Percentiles rank a stretch among this genome's conserved stretches.
Evolutionary conservation across 2,888 invertebrate genomes (phyloP).

Genomic region (Dynastes maya): DNA sequence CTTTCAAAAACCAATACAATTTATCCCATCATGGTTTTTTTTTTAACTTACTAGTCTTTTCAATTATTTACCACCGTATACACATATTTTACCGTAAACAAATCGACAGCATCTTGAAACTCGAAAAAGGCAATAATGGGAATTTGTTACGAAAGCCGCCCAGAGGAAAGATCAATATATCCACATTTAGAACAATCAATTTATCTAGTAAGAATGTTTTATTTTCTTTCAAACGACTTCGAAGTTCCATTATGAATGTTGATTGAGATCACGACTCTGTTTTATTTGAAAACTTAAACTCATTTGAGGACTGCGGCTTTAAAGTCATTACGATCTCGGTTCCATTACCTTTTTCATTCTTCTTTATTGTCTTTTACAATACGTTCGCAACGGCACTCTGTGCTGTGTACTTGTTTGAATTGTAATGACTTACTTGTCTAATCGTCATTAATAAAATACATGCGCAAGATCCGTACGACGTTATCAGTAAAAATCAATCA

Average conservation of each 20-base stretch:
- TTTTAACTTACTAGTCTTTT: too few relatives aligned
- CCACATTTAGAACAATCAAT: slow-evolving; percentile 42
- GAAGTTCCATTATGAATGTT: slow-evolving; percentile 58
- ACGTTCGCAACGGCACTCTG: slow-evolving; percentile 31
- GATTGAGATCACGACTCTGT: slow-evolving; percentile 61
- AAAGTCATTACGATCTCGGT: slow-evolving; percentile 60
- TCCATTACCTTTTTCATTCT: slow-evolving; percentile 61
- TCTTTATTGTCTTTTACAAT: slow-evolving; percentile 59
- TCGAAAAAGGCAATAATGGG: not conserved
- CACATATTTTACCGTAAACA: too few relatives aligned
- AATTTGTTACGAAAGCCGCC: not conserved
- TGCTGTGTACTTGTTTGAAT: slow-evolving; percentile 40
- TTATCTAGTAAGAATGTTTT: slow-evolving; percentile 43
- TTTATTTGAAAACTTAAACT: slow-evolving; percentile 62
- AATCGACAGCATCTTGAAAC: not conserved
- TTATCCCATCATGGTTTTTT: too few relatives aligned
- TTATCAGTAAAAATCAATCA: not conserved
- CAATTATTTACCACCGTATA: too few relatives aligned
- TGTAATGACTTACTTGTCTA: slow-evolving; percentile 21
- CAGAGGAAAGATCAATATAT: slow-evolving; percentile 52
- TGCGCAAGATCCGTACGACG: not conserved
- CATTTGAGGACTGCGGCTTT: slow-evolving; percentile 60
- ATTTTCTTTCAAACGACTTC: slow-evolving; percentile 48
- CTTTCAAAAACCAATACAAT: too few relatives aligned
- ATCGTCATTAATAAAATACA: not conserved